Evolutionary conservation across 2,113 vertebrate species (phyloP).

Genomic region (Athene cunicularia): DNA sequence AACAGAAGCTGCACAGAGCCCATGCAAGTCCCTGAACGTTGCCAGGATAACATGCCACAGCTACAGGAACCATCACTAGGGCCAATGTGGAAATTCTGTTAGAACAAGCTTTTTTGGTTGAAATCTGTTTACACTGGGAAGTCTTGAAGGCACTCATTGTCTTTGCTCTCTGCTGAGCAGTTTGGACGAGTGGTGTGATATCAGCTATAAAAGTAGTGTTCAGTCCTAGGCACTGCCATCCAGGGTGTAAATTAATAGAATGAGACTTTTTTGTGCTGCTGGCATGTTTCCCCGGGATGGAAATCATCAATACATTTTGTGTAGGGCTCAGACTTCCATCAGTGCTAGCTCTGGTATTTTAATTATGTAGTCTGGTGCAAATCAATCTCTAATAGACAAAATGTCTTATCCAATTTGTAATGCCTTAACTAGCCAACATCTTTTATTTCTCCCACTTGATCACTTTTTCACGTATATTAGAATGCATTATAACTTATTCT

Average conservation of each 20-base stretch:
- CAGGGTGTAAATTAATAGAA: not conserved
- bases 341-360: not conserved
- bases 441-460: not conserved
- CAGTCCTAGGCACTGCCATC: not conserved
- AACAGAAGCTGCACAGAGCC: not conserved
- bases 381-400: slow-evolving; percentile 3
- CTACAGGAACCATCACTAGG: not conserved
- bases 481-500: not conserved
- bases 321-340: not conserved
- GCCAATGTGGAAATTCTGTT: not conserved
- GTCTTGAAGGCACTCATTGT: not conserved
- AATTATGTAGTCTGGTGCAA: not conserved
- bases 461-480: not conserved
- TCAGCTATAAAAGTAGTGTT: not conserved
- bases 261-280: not conserved
- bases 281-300: not conserved
- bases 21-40: rapidly evolving
- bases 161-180: not conserved
- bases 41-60: not conserved
- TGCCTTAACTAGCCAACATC: not conserved
- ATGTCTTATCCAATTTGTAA: not conserved
- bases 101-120: not conserved
- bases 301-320: not conserved
- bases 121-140: not conserved
- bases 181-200: not conserved